phyloP scores from a whole-genome alignment of 1,140 invertebrate genomes.

The Catajapyx aquilonaris region DNA sequence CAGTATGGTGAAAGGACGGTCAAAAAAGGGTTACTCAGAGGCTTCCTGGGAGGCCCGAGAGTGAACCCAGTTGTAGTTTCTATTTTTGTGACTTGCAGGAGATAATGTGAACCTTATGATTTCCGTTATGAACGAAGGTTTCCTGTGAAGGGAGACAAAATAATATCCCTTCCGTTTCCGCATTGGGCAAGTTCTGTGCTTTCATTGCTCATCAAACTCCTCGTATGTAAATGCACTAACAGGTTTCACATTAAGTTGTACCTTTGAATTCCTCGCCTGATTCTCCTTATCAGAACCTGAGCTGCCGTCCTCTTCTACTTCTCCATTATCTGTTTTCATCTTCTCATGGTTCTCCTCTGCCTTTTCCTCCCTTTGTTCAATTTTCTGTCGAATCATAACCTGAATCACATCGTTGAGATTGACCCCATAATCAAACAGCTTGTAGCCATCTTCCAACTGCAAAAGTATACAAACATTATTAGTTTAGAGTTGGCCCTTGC shows the following conservation, averaged over 20 bases:
- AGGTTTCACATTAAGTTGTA: too few relatives aligned
- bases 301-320: conserved; percentile 7
- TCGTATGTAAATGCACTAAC: too few relatives aligned
- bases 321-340: conserved; percentile 7
- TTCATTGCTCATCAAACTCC: too few relatives aligned
- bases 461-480: conserved; percentile 13
- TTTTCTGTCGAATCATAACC: conserved; percentile 29
- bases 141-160: not conserved
- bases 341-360: conserved; percentile 7
- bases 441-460: conserved; percentile 50
- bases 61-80: not conserved
- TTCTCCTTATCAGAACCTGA: conserved; percentile 12
- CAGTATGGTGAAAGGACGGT: too few relatives aligned
- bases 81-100: too few relatives aligned
- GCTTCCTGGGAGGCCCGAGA: conserved; percentile 1
- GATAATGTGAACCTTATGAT: too few relatives aligned
- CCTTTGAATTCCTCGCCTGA: conserved; percentile 21
- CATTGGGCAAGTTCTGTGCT: conserved; percentile 30
- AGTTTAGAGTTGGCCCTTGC: not conserved
- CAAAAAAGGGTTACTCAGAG: too few relatives aligned
- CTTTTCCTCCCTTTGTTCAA: conserved; percentile 5
- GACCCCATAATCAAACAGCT: conserved; percentile 54
- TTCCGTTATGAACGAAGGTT: too few relatives aligned
- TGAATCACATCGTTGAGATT: conserved; percentile 60
- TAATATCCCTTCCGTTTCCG: conserved; percentile 23